Evolutionary conservation across 30 jellyfish, hydroid and myxozoan species (phyloP), one percentile per base, ranked within the genome.

Genomic region (Euphysa ruthae): DNA sequence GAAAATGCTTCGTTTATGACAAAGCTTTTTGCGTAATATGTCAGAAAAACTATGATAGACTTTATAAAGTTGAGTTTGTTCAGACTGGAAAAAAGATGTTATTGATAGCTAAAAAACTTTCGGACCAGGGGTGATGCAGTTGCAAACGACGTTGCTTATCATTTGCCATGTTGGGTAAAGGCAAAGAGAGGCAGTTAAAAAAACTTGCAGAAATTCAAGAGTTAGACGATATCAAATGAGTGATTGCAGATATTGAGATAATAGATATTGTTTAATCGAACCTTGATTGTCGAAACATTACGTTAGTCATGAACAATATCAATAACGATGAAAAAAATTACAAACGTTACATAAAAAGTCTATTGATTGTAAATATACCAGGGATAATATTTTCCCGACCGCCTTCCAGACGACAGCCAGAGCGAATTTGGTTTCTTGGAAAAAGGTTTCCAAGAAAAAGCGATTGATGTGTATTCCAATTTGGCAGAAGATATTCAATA

Each of bases 261-360:
- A 52, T 52, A 52, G 65, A 52, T 52, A 52, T 51, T 10, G 24
- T 52, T 15, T 15, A 52, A 52, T 52, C 65, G 28, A 12, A 12
- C 26, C 29, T 52, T 15, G 19, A 13, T 58, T 61, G 28, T 8
- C 15, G 14, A 58, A 58, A 21, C 27, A 30, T 16, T 58, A 14
- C 16, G n/a, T 58, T 58, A 24, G 57, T 13, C 60, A 52, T 52
- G 65, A 52, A 52, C 65, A 21, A 52, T 52, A 52, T 0, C 65
- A 52, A 52, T 52, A 20, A 0, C 33, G 15, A n/a, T n/a, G 75
- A 23, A 16, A 61, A 27, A 27, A 62, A 62, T 29, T 62, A 62
- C 25, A 62, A 62, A 34, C 66, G 75, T 35, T 28, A 62, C 61
- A 12, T 58, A 10, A 52, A 52, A 20, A 52, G 0, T 12, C 65